Conservation (phyloP, 2,113 vertebrate genomes). For the Nymphicus hollandicus region DNA sequence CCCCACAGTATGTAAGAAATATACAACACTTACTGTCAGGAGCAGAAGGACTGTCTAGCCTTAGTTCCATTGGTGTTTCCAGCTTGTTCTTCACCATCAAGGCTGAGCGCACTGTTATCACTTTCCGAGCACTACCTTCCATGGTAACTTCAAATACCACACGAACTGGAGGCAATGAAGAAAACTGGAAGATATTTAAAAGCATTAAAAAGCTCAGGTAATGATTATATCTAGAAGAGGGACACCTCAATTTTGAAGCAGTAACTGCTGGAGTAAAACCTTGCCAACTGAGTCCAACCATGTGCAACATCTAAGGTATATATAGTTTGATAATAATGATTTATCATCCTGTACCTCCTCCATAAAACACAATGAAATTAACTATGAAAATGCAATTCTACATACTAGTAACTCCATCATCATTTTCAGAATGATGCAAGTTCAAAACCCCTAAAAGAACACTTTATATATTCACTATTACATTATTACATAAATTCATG, state of each 20-base stretch:
- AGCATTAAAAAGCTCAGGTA: conserved; percentile 24
- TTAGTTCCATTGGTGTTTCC: conserved; percentile 90
- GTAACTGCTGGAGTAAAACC: not conserved
- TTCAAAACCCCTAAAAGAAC: not conserved
- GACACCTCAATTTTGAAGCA: not conserved
- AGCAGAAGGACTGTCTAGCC: conserved; percentile 93
- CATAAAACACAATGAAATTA: not conserved
- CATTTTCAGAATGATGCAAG: not conserved
- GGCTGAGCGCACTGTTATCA: conserved; percentile 93
- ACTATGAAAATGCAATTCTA: not conserved
- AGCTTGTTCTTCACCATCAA: conserved; percentile 92
- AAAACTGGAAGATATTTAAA: conserved; percentile 82
- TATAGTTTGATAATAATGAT: rapidly evolving
- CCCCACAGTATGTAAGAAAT: rapidly evolving
- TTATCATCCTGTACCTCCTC: not conserved
- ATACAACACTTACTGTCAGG: conserved; percentile 87
- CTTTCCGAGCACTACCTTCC: conserved; percentile 95
- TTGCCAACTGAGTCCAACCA: not conserved
- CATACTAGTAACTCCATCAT: not conserved
- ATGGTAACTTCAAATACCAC: conserved; percentile 96
- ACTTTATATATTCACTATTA: not conserved
- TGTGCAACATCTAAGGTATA: rapidly evolving
- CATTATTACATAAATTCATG: not conserved
- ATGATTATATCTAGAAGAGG: not conserved
- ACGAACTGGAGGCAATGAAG: conserved; percentile 91